Conservation (phyloP, 1,140 invertebrate species). For the Phymastichus coffea region DNA sequence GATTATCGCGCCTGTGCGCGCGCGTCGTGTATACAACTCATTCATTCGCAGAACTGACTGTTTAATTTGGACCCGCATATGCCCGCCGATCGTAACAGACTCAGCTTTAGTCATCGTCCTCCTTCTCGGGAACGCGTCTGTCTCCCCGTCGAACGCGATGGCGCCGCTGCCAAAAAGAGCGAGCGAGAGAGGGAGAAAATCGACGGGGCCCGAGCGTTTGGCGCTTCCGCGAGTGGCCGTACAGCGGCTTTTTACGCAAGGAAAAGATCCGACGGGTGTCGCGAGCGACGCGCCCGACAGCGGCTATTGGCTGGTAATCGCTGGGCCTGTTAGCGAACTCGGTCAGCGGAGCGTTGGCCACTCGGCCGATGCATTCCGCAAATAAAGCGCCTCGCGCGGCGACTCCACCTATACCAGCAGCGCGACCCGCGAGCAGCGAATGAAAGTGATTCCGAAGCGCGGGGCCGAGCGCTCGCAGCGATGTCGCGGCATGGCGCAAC, state of each 20-base stretch:
- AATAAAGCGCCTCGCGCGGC: slow-evolving; percentile 33
- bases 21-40: slow-evolving; percentile 10
- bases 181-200: background rate
- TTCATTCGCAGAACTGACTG: slow-evolving; percentile 25
- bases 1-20: slow-evolving; percentile 14
- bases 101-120: slow-evolving; percentile 5
- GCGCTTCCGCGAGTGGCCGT: too few species aligned
- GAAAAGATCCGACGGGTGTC: too few species aligned
- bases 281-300: too few species aligned
- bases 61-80: background rate
- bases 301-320: too few species aligned
- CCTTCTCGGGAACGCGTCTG: slow-evolving; percentile 21
- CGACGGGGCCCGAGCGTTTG: background rate
- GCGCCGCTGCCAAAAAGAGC: too few species aligned
- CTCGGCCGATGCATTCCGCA: slow-evolving; percentile 35
- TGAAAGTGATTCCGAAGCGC: background rate
- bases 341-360: slow-evolving; percentile 26
- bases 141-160: slow-evolving; percentile 14
- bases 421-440: background rate
- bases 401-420: background rate
- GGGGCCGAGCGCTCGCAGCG: background rate
- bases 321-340: slow-evolving; percentile 1
- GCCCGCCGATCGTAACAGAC: too few species aligned
- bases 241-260: too few species aligned
- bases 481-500: background rate